Evolutionary conservation across 1,140 invertebrate genomes (phyloP), one percentile per base, ranked within the genome.

Genomic region (Plodia interpunctella): DNA sequence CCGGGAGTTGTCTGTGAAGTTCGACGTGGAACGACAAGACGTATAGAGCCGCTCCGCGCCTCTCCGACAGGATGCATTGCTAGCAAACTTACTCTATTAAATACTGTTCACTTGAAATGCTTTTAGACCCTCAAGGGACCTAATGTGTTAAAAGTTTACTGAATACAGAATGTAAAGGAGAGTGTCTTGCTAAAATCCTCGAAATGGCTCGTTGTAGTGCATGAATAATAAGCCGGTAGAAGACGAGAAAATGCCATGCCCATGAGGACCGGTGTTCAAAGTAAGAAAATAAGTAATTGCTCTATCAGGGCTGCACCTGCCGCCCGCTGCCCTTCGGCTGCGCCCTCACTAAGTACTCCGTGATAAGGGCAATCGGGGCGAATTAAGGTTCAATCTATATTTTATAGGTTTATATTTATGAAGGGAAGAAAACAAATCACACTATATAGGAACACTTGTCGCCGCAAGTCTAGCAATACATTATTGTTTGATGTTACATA

Each of bases 251-350:
- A 66, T 63, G 59, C 64, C 69, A 60, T 75, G 62, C 60, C 61
- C 60, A 50, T 66, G 55, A 62, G 64, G 72, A 67, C 63, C 49
- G 70, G 73, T 70, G 78, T 84, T 84, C 79, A 87, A 85, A 78
- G 79, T 80, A 80, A 80, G 80, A 80, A 80, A 83, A 82, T 82
- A 79, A 78, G 80, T 84, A 81, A 87, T 83, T 81, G 79, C 73
- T 76, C 66, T 74, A 83, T 87, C 78, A 78, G 65, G 74, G 55
- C 59, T 75, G 74, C 82, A 85, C 80, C 82, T 87, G 84, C 65
- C 72, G 63, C 68, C 59, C 65, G 59, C 65, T 52, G 21, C 55
- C 17, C 60, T 15, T 44, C 21, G 25, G 56, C 57, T 30, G 62
- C 65, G 57, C 59, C 63, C 52, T 20, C 66, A 57, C 60, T 63